phyloP scores from a whole-genome alignment of 1,140 invertebrate genomes.

The Conus betulinus region DNA sequence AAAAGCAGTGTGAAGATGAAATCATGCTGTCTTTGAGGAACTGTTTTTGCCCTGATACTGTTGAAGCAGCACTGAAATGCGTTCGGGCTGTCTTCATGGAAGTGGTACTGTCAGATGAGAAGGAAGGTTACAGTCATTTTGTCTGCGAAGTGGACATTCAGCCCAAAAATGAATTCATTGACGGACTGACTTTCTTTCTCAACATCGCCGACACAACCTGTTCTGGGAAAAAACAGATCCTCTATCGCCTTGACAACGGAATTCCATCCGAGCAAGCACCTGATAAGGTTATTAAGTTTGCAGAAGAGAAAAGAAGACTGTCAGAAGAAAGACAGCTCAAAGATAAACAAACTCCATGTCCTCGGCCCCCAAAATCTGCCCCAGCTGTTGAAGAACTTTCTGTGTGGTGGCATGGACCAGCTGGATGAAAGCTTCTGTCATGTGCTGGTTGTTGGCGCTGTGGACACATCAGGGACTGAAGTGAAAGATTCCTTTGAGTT shows the following conservation, averaged over 20 bases:
- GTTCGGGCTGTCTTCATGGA: conserved; percentile 51
- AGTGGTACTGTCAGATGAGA: conserved; percentile 19
- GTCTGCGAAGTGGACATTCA: conserved; percentile 58
- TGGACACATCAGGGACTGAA: neutral
- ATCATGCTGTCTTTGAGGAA: conserved; percentile 40
- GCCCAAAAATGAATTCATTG: conserved; percentile 30
- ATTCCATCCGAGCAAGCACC: conserved; percentile 19
- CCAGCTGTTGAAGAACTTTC: conserved; percentile 47
- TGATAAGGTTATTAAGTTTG: conserved; percentile 31
- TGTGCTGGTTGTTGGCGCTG: conserved; percentile 8
- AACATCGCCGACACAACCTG: conserved; percentile 1
- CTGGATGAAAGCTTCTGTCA: conserved; percentile 32
- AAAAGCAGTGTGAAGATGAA: conserved; percentile 34
- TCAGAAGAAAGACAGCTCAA: conserved; percentile 38
- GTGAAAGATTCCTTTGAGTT: conserved; percentile 43
- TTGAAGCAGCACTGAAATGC: conserved; percentile 42
- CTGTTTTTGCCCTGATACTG: conserved; percentile 40
- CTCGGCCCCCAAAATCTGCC: conserved; percentile 31
- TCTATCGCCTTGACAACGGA: conserved; percentile 40
- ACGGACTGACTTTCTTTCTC: conserved; percentile 46
- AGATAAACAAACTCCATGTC: conserved; percentile 32
- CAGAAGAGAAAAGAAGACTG: conserved; percentile 38
- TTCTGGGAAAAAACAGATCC: conserved; percentile 2
- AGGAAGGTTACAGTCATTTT: conserved; percentile 4
- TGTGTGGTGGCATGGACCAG: conserved; percentile 45